Conservation (phyloP, 2,888 invertebrate genomes). For the Thalpophila matura region DNA sequence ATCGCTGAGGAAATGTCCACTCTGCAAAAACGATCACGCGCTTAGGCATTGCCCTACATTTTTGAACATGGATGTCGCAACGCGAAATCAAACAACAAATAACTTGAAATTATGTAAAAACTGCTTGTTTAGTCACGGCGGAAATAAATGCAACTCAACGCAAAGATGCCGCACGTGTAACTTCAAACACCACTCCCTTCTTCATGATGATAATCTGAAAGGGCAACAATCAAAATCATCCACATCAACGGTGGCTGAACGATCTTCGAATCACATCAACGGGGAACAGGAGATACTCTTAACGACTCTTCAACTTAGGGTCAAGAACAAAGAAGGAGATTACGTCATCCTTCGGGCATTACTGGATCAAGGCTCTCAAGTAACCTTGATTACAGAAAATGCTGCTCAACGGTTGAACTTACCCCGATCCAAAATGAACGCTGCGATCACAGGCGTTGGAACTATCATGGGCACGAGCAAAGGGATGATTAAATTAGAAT, state of each 20-base stretch:
- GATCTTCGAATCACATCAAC: neutral
- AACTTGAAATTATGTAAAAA: neutral
- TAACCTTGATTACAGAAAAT: conserved; percentile 8
- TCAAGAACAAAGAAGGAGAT: conserved; percentile 2
- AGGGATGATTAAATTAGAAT: neutral
- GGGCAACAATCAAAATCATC: neutral
- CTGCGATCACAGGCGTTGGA: neutral
- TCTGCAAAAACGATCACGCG: neutral
- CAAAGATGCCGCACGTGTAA: conserved; percentile 6
- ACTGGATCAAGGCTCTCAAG: conserved; percentile 2
- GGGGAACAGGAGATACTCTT: neutral
- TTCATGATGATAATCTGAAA: conserved; percentile 3
- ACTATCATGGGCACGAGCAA: conserved; percentile 12
- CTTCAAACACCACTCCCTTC: neutral
- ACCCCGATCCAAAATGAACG: neutral
- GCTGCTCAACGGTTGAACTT: conserved; percentile 2
- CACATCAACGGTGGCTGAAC: neutral
- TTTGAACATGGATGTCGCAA: conserved; percentile 2
- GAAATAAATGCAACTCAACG: conserved; percentile 1
- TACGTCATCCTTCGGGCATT: neutral
- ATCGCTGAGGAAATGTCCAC: neutral
- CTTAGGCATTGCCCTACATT: conserved; percentile 4
- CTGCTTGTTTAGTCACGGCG: conserved; percentile 1
- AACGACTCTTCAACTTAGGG: neutral
- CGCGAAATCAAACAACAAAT: neutral